These are phyloP conservation scores for Acestrorhynchus altus DNA, from an alignment of 2,797 vertebrate genomes.

Conservation along the genomic window DNA sequence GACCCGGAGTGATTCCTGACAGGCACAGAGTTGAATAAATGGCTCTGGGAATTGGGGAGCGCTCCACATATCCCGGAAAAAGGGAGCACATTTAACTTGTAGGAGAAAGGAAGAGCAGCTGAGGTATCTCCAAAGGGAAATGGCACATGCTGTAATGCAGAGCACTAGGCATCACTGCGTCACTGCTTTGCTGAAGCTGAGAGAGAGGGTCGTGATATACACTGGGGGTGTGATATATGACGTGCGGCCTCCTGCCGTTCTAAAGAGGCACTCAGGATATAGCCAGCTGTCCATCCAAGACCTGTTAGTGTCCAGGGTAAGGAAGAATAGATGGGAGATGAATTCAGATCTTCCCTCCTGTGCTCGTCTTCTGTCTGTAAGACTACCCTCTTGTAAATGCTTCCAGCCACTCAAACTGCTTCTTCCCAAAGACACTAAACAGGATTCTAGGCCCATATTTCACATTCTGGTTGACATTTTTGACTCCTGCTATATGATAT, in stretches of 20 bases:
- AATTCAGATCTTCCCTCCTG: neutral
- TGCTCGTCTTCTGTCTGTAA: neutral
- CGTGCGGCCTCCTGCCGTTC: neutral
- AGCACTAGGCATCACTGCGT: conserved; percentile 23
- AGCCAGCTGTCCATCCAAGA: neutral
- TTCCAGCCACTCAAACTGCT: neutral
- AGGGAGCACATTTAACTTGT: conserved; percentile 75
- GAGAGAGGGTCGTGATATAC: neutral
- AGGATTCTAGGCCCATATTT: neutral
- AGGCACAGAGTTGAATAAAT: conserved; percentile 77
- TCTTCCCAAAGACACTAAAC: neutral
- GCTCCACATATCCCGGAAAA: conserved; percentile 72
- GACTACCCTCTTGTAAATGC: too few species aligned
- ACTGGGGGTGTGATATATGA: neutral
- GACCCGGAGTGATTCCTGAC: conserved; percentile 74
- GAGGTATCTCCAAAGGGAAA: conserved; percentile 50
- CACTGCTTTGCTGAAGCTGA: conserved; percentile 19
- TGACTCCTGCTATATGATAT: neutral
- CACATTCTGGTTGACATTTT: neutral
- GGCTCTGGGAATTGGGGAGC: conserved; percentile 77
- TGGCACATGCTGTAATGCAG: conserved; percentile 22
- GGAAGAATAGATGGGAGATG: neutral
- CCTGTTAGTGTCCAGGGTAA: neutral
- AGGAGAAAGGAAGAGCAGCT: conserved; percentile 47
- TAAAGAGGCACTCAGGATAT: neutral